phyloP scores from a whole-genome alignment of 2,797 vertebrate species.

The Mastacembelus armatus region DNA sequence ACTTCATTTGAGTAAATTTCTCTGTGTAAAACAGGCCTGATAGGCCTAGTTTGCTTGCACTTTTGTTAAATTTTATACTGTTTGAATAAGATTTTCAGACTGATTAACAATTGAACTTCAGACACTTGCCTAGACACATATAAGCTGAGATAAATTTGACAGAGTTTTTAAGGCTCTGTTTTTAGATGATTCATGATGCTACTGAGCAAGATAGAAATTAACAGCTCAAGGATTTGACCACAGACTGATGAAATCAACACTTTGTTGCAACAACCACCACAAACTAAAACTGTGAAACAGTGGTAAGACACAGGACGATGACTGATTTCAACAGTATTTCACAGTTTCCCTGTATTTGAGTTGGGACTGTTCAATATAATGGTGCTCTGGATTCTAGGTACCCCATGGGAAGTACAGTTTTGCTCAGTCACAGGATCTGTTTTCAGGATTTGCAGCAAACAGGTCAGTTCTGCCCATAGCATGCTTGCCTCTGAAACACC shows the following conservation, averaged over 20 bases:
- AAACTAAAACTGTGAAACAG: not conserved
- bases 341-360: not conserved
- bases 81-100: not conserved
- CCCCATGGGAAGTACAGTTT: not conserved
- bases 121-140: not conserved
- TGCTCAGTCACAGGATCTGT: conserved; percentile 5
- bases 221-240: not conserved
- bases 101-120: too few species aligned
- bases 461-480: not conserved
- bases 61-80: not conserved
- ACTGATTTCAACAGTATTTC: not conserved
- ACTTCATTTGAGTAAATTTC: not conserved
- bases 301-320: not conserved
- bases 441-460: conserved; percentile 3
- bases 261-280: not conserved
- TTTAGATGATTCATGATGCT: not conserved
- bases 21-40: not conserved
- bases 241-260: not conserved
- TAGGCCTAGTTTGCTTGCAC: not conserved
- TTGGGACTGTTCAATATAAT: not conserved
- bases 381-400: not conserved
- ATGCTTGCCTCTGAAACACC: not conserved
- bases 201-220: not conserved
- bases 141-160: not conserved
- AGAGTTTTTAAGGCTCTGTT: not conserved